Base-by-base conservation (phyloP, 2,113 vertebrate species). In the Drymodes brunneopygia region DNA sequence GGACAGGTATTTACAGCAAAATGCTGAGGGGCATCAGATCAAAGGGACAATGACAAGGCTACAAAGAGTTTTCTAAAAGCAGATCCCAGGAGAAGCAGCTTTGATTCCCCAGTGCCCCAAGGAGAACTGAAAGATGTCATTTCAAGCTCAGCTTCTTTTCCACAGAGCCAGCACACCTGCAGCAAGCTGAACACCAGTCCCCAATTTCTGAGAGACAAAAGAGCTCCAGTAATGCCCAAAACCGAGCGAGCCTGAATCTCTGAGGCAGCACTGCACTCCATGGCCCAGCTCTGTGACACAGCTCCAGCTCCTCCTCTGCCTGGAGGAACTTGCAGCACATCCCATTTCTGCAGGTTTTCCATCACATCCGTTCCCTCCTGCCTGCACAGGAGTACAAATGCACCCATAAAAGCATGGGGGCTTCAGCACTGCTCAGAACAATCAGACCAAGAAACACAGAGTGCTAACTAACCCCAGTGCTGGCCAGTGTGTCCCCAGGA, bases 371-470 rank as follows among this genome's bases (percentile, higher is more conserved):
- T 6, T 80, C 18, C 25, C 47, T 47, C 60, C 60, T 29, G 15
- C 38, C 42, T 28, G 20, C 50, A 36, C 50, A 19, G 35, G 18
- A 42, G 45, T 2, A 25, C 66, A 58, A 38, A 29, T 1, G 7
- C 4, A 66, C 47, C 47, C 47, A 48, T 23, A 48, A 48, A 48
- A 24, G 58, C 35, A 11, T 1, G 12, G 3, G 2, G 6, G 65
- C n/a, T 19, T 14, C 72, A 12, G 44, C 11, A 23, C 10, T 9
- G 31, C 60, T 28, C 54, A 57, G 54, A 29, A 48, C 72, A 75
- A 38, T 3, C 2, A 0, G 20, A 23, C 3, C 17, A 4, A 56
- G 33, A 21, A 69, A 38, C 33, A 16, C 2, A 6, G 0, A 3
- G 5, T 14, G 14, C 24, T 23, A 25, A 67, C 24, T 23, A 25